Conservation (phyloP, 1,140 invertebrate genomes). For the Trichogramma pretiosum region DNA sequence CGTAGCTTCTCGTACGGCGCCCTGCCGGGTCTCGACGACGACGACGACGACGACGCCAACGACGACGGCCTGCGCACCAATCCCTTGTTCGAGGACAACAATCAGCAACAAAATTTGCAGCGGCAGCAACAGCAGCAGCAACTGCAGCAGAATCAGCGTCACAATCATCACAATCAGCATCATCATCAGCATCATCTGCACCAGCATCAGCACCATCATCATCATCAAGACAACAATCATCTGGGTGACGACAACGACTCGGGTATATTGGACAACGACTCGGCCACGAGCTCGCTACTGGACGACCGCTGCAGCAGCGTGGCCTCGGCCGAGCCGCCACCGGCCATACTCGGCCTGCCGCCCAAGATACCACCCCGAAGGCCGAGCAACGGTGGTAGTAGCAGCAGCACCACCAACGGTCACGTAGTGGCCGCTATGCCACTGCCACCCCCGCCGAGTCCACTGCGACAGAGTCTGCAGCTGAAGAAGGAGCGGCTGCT, state of each 20-base stretch:
- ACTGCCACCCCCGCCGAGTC: background rate
- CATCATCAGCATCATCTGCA: too few relatives aligned
- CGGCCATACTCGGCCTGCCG: slow-evolving; percentile 29
- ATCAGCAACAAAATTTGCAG: slow-evolving; percentile 46
- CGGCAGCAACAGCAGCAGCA: too few relatives aligned
- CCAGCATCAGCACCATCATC: background rate
- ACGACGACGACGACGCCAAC: too few relatives aligned
- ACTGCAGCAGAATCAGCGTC: too few relatives aligned
- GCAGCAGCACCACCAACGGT: slow-evolving; percentile 16
- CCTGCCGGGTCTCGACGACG: slow-evolving; percentile 61
- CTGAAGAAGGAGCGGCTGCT: background rate
- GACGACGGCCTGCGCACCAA: slow-evolving; percentile 58
- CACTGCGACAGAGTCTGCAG: background rate
- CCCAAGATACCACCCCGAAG: slow-evolving; percentile 33
- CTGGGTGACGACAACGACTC: slow-evolving; percentile 55
- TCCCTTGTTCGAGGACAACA: slow-evolving; percentile 47
- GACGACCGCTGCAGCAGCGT: slow-evolving; percentile 55
- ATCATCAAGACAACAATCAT: background rate
- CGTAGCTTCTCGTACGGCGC: slow-evolving; percentile 69
- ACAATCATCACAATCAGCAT: too few relatives aligned
- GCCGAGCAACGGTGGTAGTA: slow-evolving; percentile 7
- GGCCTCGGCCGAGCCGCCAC: slow-evolving; percentile 46
- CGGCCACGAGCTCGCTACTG: slow-evolving; percentile 57
- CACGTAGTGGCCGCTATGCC: background rate
- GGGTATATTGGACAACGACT: slow-evolving; percentile 66